A percentile compares a stretch with the other conserved stretches of the same genome.
Conservation (phyloP, 2,113 vertebrate species). For the Hypanus sabinus region DNA sequence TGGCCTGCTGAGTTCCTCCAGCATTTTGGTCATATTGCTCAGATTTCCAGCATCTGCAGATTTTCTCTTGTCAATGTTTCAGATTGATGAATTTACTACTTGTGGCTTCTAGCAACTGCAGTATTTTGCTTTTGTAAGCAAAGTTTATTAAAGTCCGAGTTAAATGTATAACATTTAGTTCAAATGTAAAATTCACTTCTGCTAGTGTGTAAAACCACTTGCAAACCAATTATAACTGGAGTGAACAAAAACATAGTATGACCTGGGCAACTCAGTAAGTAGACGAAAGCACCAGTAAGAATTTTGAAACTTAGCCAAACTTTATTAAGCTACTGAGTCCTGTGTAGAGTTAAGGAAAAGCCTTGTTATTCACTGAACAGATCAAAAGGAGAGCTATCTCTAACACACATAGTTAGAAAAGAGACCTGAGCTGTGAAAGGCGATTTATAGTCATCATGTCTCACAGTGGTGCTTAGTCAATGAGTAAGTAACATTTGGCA, state of each 20-base stretch:
- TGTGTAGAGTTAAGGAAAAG: constrained; percentile 10
- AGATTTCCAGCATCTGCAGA: too few relatives aligned
- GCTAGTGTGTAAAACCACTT: neutral
- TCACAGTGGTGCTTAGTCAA: neutral
- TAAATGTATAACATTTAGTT: neutral
- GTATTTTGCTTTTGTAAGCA: too few relatives aligned
- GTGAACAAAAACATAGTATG: neutral
- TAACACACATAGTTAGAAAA: neutral
- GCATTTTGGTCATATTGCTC: too few relatives aligned
- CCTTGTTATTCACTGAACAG: neutral
- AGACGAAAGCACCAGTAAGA: neutral
- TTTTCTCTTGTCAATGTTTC: too few relatives aligned
- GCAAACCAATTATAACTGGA: neutral
- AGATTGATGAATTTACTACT: too few relatives aligned
- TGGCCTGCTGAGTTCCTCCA: too few relatives aligned
- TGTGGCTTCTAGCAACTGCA: too few relatives aligned
- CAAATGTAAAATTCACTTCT: neutral
- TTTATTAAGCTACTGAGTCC: neutral
- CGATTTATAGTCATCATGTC: neutral
- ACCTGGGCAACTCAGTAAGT: neutral
- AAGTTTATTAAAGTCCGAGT: neutral
- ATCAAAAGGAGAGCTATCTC: neutral
- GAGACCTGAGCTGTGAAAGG: neutral
- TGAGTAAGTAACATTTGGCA: constrained; percentile 4
- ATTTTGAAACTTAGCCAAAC: neutral